Percentiles rank a stretch among this genome's conserved stretches.
Conservation (phyloP, 1,140 invertebrate species). For the Pomacea maculata region DNA sequence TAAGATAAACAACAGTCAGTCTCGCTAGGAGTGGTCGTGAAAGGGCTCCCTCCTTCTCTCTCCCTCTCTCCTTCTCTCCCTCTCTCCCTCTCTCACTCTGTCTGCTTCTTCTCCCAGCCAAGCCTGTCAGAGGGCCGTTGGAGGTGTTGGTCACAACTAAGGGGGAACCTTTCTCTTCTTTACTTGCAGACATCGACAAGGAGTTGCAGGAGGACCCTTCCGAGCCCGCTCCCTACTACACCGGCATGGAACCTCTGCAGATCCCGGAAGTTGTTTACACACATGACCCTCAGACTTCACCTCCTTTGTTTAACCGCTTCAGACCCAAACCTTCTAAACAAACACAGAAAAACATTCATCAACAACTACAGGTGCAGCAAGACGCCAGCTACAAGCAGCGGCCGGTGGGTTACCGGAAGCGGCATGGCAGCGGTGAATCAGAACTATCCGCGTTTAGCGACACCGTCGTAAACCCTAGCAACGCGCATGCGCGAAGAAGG, state of each 20-base stretch:
- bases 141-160: too few species aligned
- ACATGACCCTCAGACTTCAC: neutral
- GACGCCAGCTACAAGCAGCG: neutral
- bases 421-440: constrained; percentile 15
- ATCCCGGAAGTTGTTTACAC: constrained; percentile 13
- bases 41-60: too few species aligned
- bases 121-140: too few species aligned
- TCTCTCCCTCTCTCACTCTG: too few species aligned
- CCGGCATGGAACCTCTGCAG: neutral
- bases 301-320: neutral
- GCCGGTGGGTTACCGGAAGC: neutral
- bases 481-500: neutral
- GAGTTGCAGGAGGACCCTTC: constrained; percentile 13
- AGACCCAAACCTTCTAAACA: too few species aligned
- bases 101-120: too few species aligned
- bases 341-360: too few species aligned
- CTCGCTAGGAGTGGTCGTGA: too few species aligned
- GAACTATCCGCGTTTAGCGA: constrained; percentile 11
- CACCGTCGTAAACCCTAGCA: neutral
- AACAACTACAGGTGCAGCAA: too few species aligned
- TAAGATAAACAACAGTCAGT: too few species aligned
- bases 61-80: too few species aligned
- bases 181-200: constrained; percentile 18
- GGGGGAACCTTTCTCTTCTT: neutral
- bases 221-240: constrained; percentile 17